phyloP scores from a whole-genome alignment of 2,797 vertebrate genomes.

The Notolabrus celidotus region DNA sequence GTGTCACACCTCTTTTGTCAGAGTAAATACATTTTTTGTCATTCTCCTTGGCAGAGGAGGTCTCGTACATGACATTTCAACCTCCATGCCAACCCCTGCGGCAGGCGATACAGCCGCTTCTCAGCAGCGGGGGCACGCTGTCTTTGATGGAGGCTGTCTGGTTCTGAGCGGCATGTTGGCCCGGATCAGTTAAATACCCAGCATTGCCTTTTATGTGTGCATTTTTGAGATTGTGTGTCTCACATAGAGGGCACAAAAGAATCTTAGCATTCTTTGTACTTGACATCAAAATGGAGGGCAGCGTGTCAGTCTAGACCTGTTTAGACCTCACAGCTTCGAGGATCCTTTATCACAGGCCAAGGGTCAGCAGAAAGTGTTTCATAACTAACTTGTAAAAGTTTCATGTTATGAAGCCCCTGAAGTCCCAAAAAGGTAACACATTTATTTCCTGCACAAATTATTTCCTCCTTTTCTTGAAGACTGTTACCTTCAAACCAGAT shows the following conservation, averaged over 20 bases:
- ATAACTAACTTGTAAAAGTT: neutral
- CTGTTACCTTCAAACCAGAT: too few relatives aligned
- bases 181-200: slow-evolving; percentile 40
- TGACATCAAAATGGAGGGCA: neutral
- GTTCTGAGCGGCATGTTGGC: slow-evolving; percentile 54
- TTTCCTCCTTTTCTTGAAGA: too few relatives aligned
- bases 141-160: slow-evolving; percentile 56
- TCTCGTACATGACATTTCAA: slow-evolving; percentile 61
- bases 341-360: neutral
- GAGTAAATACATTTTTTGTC: slow-evolving; percentile 67
- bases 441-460: too few relatives aligned
- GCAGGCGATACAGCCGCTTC: slow-evolving; percentile 26
- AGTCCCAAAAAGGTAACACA: too few relatives aligned
- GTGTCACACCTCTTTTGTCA: slow-evolving; percentile 62
- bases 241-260: slow-evolving; percentile 26
- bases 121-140: slow-evolving; percentile 46
- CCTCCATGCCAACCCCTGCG: slow-evolving; percentile 51
- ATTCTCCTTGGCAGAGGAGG: slow-evolving; percentile 68
- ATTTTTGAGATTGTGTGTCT: slow-evolving; percentile 29
- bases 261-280: slow-evolving; percentile 16
- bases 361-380: neutral
- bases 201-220: slow-evolving; percentile 37
- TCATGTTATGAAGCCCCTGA: neutral
- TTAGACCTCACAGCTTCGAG: neutral
- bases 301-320: slow-evolving; percentile 12